Evolutionary conservation across 1,140 invertebrate genomes (phyloP).

Genomic region (Pachyrhynchus sulphureomaculatus): DNA sequence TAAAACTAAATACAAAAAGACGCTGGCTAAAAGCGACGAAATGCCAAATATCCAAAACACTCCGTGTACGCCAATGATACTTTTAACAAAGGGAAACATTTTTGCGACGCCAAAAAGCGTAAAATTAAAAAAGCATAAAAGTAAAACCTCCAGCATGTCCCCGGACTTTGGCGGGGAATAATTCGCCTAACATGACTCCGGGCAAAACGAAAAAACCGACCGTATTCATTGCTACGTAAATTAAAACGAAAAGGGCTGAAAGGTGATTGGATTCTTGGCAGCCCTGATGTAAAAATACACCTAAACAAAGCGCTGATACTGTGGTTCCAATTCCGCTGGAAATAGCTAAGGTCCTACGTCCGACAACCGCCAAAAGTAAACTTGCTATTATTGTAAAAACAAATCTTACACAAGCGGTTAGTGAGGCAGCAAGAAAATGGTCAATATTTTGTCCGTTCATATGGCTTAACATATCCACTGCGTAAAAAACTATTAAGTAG

Average conservation of each 20-base stretch:
- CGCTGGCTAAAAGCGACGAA: conserved; percentile 60
- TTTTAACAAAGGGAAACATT: conserved; percentile 64
- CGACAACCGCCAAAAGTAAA: conserved; percentile 61
- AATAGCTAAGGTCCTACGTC: conserved; percentile 63
- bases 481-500: conserved; percentile 73
- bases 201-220: conserved; percentile 70
- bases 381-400: conserved; percentile 64
- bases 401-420: conserved; percentile 64
- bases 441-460: conserved; percentile 48
- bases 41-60: conserved; percentile 70
- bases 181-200: conserved; percentile 69
- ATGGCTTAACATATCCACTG: conserved; percentile 63
- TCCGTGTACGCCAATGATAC: conserved; percentile 60
- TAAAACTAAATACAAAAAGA: conserved; percentile 70
- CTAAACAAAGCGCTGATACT: conserved; percentile 60
- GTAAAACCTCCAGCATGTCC: conserved; percentile 60
- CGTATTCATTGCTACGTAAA: conserved; percentile 70
- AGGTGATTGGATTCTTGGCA: conserved; percentile 50
- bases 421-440: conserved; percentile 61
- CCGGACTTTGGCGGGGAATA: conserved; percentile 63
- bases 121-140: conserved; percentile 69
- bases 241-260: conserved; percentile 57
- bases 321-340: conserved; percentile 66
- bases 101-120: conserved; percentile 72
- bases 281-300: conserved; percentile 54